These are phyloP conservation scores for Aricia agestis DNA, from an alignment of 1,140 invertebrate genomes.

Conservation along the genomic window DNA sequence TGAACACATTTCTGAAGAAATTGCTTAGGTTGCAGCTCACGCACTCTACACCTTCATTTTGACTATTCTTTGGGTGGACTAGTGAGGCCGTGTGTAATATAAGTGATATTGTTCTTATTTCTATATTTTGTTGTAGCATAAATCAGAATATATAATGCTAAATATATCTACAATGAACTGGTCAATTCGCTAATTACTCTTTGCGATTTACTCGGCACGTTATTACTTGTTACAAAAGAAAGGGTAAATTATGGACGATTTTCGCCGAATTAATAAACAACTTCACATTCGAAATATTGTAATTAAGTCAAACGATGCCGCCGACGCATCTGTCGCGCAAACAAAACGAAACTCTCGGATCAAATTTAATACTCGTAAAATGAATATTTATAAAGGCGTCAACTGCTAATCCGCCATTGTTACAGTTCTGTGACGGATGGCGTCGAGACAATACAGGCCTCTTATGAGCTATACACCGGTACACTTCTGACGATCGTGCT, in stretches of 20 bases:
- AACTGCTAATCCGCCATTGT: constrained; percentile 71
- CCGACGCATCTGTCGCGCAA: constrained; percentile 61
- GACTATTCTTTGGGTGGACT: no score
- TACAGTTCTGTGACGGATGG: constrained; percentile 69
- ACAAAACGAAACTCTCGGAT: constrained; percentile 51
- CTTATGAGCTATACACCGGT: constrained; percentile 39
- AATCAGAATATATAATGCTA: no score
- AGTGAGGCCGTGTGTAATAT: no score
- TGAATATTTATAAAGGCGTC: constrained; percentile 75
- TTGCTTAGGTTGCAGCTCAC: no score
- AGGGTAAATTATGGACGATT: background rate
- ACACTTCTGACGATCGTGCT: constrained; percentile 36
- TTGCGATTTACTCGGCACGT: no score
- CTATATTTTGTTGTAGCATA: no score
- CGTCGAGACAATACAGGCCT: constrained; percentile 63
- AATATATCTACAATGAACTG: no score
- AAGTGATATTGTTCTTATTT: no score
- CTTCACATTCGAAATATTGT: background rate
- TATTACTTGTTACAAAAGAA: background rate
- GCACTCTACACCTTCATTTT: no score
- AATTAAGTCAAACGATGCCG: constrained; percentile 10
- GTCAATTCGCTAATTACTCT: no score
- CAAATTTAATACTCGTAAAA: constrained; percentile 58
- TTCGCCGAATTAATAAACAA: background rate
- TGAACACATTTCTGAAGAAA: no score